These are phyloP conservation scores for Chaenocephalus aceratus DNA, from an alignment of 2,113 vertebrate genomes.

Conservation along the genomic window DNA sequence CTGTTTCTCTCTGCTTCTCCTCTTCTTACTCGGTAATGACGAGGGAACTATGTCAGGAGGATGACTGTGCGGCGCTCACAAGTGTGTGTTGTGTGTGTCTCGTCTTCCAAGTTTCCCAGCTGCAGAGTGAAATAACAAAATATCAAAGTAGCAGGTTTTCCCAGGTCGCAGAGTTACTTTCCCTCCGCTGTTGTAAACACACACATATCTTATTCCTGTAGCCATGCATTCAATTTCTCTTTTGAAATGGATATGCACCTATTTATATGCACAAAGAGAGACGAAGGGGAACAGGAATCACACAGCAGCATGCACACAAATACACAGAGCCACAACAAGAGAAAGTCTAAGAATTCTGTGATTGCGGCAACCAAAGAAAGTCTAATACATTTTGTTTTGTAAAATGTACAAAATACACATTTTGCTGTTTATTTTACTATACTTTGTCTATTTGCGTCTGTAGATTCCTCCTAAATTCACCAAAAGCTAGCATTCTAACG, in stretches of 20 bases:
- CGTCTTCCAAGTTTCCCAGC: slow-evolving; percentile 36
- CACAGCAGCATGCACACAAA: not conserved
- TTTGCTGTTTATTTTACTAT: no score
- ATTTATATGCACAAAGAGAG: slow-evolving; percentile 50
- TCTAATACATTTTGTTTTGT: not conserved
- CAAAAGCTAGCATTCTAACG: no score
- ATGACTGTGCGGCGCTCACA: slow-evolving; percentile 16
- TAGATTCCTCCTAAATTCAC: no score
- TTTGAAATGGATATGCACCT: slow-evolving; percentile 73
- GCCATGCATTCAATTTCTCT: slow-evolving; percentile 51
- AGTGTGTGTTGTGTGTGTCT: slow-evolving; percentile 37
- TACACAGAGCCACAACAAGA: slow-evolving; percentile 15
- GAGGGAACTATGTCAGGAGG: slow-evolving; percentile 43
- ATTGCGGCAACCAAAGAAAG: not conserved
- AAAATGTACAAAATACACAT: no score
- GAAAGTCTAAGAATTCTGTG: not conserved
- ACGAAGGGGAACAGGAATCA: slow-evolving; percentile 21
- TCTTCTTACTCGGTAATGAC: slow-evolving; percentile 43
- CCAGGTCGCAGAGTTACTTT: slow-evolving; percentile 60
- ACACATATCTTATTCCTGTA: slow-evolving; percentile 43
- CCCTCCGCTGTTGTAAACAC: slow-evolving; percentile 53
- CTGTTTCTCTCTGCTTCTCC: slow-evolving; percentile 9
- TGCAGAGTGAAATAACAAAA: slow-evolving; percentile 59
- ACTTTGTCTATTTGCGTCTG: no score
- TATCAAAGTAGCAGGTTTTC: slow-evolving; percentile 65